Conservation (phyloP, 92 coral and sea anemone species). For the Epizoanthus stellaris region DNA sequence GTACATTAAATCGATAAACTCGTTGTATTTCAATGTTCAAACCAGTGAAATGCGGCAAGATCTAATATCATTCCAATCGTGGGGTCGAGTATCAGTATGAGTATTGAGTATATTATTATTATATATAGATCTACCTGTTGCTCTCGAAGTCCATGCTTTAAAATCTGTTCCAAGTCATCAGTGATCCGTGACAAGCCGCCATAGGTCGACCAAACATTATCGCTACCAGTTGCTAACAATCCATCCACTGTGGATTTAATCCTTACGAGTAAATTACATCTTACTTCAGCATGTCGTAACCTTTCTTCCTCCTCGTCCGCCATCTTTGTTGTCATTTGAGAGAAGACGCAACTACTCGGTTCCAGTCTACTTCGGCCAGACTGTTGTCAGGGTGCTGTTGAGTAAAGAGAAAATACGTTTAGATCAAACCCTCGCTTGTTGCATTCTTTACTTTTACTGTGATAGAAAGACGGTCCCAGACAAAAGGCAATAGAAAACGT, state of each 20-base stretch:
- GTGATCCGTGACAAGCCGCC: constrained; percentile 76
- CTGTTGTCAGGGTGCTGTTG: not conserved
- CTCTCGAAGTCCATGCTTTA: constrained; percentile 78
- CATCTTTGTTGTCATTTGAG: constrained; percentile 81
- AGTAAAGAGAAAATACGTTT: not conserved
- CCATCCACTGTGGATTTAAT: constrained; percentile 85
- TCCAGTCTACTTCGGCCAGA: constrained; percentile 27
- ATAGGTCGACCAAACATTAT: constrained; percentile 65
- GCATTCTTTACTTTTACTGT: not conserved
- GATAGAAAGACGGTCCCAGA: no score
- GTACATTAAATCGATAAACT: no score
- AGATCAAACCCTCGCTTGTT: constrained; percentile 2
- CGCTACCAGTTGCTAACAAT: constrained; percentile 63
- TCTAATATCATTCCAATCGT: no score
- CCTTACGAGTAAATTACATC: constrained; percentile 72
- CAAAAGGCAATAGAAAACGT: not conserved
- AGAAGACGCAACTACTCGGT: constrained; percentile 30
- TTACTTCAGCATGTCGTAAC: constrained; percentile 66
- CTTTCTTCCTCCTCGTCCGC: constrained; percentile 78
- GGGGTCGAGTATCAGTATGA: no score
- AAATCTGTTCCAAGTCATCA: constrained; percentile 75
- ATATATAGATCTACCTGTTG: constrained; percentile 55
- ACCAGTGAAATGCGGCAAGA: no score
- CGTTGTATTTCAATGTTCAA: no score
- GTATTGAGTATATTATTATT: no score